phyloP scores from a whole-genome alignment of 2,797 vertebrate species.

The Notamacropus eugenii region DNA sequence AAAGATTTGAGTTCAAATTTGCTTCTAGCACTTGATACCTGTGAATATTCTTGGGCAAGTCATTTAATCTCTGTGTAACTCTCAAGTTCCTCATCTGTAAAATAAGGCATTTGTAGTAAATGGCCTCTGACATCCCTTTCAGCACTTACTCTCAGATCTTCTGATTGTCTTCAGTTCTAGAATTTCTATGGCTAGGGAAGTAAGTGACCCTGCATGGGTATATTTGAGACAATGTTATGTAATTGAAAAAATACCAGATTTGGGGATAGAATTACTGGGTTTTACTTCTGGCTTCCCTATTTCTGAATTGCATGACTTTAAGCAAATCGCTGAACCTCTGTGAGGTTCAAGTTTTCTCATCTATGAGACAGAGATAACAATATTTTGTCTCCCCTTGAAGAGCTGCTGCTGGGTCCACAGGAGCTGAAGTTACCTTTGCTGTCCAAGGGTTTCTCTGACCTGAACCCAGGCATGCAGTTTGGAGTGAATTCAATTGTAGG shows the following conservation, averaged over 20 bases:
- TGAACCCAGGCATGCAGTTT: not conserved
- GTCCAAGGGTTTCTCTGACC: not conserved
- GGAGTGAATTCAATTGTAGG: not conserved
- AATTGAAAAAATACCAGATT: not conserved
- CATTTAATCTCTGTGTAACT: no score
- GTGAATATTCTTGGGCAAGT: not conserved
- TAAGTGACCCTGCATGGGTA: not conserved
- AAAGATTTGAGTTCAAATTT: not conserved
- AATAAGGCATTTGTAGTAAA: not conserved
- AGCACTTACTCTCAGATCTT: not conserved
- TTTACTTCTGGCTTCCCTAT: not conserved
- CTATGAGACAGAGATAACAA: not conserved
- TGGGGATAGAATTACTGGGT: not conserved
- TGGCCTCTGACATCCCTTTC: not conserved
- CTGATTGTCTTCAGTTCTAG: not conserved
- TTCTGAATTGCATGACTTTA: not conserved
- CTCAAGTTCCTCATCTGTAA: not conserved
- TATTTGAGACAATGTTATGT: not conserved
- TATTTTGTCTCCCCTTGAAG: not conserved
- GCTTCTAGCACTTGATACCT: not conserved
- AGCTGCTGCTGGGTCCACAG: not conserved
- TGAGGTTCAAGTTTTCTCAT: not conserved
- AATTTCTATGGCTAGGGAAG: not conserved
- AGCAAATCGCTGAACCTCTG: not conserved
- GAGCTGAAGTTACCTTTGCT: not conserved